Conservation (phyloP, 2,888 invertebrate genomes). For the Nephrotoma flavescens region DNA sequence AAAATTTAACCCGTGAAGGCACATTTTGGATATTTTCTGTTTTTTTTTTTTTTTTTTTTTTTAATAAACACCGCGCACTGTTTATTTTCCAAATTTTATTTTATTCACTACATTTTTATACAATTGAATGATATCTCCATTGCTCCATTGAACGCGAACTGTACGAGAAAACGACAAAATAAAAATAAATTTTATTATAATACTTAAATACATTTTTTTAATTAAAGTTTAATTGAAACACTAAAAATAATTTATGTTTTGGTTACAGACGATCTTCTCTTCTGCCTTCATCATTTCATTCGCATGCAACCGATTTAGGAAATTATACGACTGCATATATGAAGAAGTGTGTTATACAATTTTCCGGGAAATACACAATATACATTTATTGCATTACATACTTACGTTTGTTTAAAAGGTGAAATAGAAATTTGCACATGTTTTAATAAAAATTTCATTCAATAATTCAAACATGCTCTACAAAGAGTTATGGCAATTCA, state of each 20-base stretch:
- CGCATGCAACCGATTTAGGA: background rate
- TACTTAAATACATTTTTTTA: no score
- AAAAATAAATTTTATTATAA: background rate
- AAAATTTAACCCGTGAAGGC: background rate
- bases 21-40: background rate
- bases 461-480: background rate
- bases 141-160: background rate
- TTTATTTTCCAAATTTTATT: background rate
- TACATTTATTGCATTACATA: background rate
- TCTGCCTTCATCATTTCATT: background rate
- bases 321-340: background rate
- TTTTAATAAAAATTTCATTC: background rate
- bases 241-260: background rate
- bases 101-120: background rate
- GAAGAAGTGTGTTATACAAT: background rate
- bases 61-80: background rate
- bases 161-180: background rate
- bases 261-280: background rate
- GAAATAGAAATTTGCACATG: background rate
- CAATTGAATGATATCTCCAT: background rate
- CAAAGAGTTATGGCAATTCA: background rate
- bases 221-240: background rate
- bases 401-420: background rate
- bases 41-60: background rate
- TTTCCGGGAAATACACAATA: background rate